Percentiles rank a stretch among this genome's conserved stretches.
These are phyloP conservation scores for Heterohyrax brucei DNA, from an alignment of 2,797 vertebrate genomes.

Conservation along the genomic window DNA sequence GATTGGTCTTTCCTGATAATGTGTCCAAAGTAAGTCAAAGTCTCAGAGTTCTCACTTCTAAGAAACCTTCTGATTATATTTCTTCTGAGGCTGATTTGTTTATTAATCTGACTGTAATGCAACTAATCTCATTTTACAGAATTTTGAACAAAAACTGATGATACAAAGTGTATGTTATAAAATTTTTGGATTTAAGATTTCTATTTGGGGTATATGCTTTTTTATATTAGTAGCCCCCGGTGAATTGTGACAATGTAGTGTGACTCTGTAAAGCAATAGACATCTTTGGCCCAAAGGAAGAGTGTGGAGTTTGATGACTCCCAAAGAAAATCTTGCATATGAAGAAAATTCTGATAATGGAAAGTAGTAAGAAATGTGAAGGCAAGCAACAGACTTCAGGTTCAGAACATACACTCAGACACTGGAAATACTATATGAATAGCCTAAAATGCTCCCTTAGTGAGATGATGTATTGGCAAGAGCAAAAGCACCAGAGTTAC, in stretches of 20 bases:
- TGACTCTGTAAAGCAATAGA: not conserved
- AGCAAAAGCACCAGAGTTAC: not conserved
- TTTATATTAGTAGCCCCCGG: not conserved
- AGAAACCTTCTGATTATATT: not conserved
- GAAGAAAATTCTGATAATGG: conserved; percentile 12
- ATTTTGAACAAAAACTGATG: not conserved
- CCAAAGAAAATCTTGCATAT: not conserved
- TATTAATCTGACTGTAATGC: not conserved
- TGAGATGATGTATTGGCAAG: not conserved
- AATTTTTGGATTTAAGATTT: not conserved
- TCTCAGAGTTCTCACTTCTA: not conserved
- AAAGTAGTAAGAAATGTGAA: not conserved
- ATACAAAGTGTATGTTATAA: not conserved
- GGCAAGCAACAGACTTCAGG: not conserved
- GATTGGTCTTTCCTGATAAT: not conserved
- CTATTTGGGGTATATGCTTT: not conserved
- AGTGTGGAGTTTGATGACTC: not conserved
- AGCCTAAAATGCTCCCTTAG: not conserved
- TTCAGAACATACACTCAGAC: not conserved
- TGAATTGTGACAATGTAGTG: not conserved
- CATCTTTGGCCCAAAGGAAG: not conserved
- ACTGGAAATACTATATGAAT: not conserved
- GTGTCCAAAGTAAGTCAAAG: not conserved
- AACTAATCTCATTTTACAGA: not conserved
- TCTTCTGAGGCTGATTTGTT: not conserved